Base-by-base conservation (phyloP, 2,113 vertebrate species). In the Dromas ardeola region DNA sequence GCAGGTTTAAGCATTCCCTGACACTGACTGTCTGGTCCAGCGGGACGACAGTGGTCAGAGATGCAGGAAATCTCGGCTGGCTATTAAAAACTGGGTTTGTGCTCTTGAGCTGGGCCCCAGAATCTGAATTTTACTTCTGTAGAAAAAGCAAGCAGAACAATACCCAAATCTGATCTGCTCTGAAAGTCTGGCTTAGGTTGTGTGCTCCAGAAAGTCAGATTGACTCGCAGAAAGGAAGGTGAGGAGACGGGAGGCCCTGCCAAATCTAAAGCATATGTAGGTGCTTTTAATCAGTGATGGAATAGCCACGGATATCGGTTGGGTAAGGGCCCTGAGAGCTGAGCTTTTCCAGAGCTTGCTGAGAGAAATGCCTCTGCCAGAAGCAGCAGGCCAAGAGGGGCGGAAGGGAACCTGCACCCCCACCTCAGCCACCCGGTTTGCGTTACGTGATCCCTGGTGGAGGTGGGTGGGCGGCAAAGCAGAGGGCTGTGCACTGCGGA, bases 371-470 rank as follows among this genome's bases (percentile, higher is more conserved):
- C 15, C 38, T 62, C 50, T 53, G 67, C 55, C 66, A 86, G 56
- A 23, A 67, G 52, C 0, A 40, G 34, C 40, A 40, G 45, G 53
- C 49, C 10, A 3, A 19, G 55, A 32, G 32, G 62, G 4, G 63
- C 67, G 73, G 53, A 49, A 58, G 10, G 30, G 38, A 52, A 22
- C 36, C 4, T 13, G 8, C 36, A 18, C 2, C 15, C 11, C 11
- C 15, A 11, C 30, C 36, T n/a, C 58, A 49, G 38, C 38, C 29
- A 11, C 43, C n/a, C 58, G 13, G 36, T 32, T n/a, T 53, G 34
- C 38, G 10, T 22, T 15, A 8, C 2, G 0, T 5, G 10, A 4
- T 19, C 38, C 34, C 26, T 49, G 53, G 30, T 12, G 0, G 2
- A 36, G 43, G 13, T 15, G 32, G 52, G 7, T 7, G 1, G 5